Evolutionary conservation across 2,888 invertebrate genomes (phyloP), one percentile per base, ranked within the genome.

Genomic region (Tetragonisca angustula): DNA sequence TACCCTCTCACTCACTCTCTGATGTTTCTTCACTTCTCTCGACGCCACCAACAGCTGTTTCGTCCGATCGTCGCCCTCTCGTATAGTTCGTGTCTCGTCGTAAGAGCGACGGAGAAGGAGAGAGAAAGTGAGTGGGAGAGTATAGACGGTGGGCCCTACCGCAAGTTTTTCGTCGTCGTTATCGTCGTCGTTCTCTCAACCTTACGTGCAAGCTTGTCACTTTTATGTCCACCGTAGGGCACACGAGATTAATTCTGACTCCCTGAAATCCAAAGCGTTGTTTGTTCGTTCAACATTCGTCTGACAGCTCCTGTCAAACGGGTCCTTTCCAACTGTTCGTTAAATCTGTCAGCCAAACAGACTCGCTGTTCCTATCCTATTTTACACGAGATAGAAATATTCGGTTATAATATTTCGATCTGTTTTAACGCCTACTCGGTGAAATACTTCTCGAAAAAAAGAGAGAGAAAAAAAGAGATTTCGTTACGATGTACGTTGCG

Each of bases 301-400:
- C 79, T 90, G 91, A 90, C 91, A 90, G 90, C 90, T 90, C 85
- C 90, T 90, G 90, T 90, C 91, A 90, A 88, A 88, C 89, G 86
- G 79, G 77, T 67, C 56, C 81, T 69, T 85, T 79, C 85, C 82
- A 82, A 86, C 78, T 79, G 86, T 81, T 85, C 85, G 32, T 76
- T 65, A 72, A 85, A 76, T 82, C 85, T 82, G 79, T 82, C 82
- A 78, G 72, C 76, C n/a, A 80, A 84, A 84, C 76, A 78, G 77
- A 43, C 43, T 61, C 74, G 68, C 52, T 59, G 75, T 72, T 74
- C 52, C 9, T 71, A 52, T 70, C 65, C 54, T 76, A 65, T 70
- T 64, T 62, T 77, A 24, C 64, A 43, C 72, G 32, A 67, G 76
- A 73, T 43, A 43, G 43, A 76, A 67, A 76, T 69, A 67, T 64